Evolutionary conservation across 2,113 vertebrate genomes (phyloP), one percentile per base, ranked within the genome.

Genomic region (Vulpes ferrilata): DNA sequence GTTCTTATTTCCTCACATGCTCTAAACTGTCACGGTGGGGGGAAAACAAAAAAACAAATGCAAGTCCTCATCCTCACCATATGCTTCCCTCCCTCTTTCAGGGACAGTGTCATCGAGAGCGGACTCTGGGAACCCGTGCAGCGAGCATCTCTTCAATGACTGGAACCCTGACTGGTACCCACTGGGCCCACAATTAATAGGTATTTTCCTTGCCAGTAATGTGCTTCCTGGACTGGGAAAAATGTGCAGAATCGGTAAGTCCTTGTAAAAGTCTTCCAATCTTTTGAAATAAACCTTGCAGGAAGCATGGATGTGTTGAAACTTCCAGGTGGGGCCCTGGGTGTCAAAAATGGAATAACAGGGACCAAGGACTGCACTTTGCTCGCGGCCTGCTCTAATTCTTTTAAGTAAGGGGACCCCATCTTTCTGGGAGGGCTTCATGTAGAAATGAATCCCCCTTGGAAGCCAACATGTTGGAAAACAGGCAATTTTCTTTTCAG

Each of bases 391-490:
- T 76, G 25, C 51, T 62, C 48, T 60, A 5, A 64, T 27, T 51
- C 43, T 55, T 11, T 64, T 91, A 69, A 71, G 20, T 25, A 25
- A 90, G 30, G 20, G 55, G 96, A 95, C 78, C 15, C 15, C 22
- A 3, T 48, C 38, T 12, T 97, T 64, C 67, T 19, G 9, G 74
- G 16, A 83, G 7, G 17, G 65, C n/a, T 80, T 55, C 9, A 64
- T 19, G 3, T 19, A 74, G 43, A 87, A 92, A 92, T 55, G 30
- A 73, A 19, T 71, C 13, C 30, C 83, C 43, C 67, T 57, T 85
- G 60, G 90, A 95, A 93, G 23, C 2, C 48, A 64, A 90, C 82
- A 81, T 83, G 25, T 27, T 80, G 25, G 59, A 25, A 93, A 97
- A 69, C 27, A 0, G 1, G 60, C 96, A 87, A 53, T 17, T 60